Conservation (phyloP, 2,888 invertebrate species). For the Smittia sp. region DNA sequence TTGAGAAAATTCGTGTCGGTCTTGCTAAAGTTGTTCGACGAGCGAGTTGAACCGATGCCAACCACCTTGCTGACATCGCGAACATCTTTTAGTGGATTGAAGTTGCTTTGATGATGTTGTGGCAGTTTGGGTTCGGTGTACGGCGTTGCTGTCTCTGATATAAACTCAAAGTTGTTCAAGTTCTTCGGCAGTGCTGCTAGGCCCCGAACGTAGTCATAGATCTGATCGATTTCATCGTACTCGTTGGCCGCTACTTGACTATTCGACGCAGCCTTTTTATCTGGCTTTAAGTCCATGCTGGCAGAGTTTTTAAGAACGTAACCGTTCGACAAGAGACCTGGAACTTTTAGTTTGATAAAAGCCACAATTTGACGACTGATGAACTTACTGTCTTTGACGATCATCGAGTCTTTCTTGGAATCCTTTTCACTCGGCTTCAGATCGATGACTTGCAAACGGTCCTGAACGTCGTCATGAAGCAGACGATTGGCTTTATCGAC, state of each 20-base stretch:
- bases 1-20: neutral
- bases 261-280: conserved; percentile 55
- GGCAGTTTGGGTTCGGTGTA: conserved; percentile 43
- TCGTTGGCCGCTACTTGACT: conserved; percentile 73
- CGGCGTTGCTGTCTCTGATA: conserved; percentile 53
- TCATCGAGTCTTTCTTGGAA: conserved; percentile 37
- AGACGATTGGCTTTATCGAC: conserved; percentile 74
- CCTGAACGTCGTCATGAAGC: conserved; percentile 69
- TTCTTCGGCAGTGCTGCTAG: conserved; percentile 86
- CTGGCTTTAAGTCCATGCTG: conserved; percentile 63
- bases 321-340: conserved; percentile 57
- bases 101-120: conserved; percentile 43
- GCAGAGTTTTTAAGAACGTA: conserved; percentile 73
- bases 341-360: conserved; percentile 43
- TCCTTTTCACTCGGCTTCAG: conserved; percentile 71
- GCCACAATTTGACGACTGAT: neutral
- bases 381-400: conserved; percentile 34
- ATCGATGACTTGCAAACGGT: conserved; percentile 77
- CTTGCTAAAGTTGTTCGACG: conserved; percentile 4
- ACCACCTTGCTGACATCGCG: neutral
- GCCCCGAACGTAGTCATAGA: conserved; percentile 92
- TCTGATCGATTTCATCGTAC: conserved; percentile 94
- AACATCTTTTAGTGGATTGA: conserved; percentile 13
- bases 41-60: neutral
- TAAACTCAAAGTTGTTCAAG: conserved; percentile 54